A percentile compares a stretch with the other conserved stretches of the same genome.
Evolutionary conservation across 2,888 invertebrate species (phyloP).

Genomic region (Hyalella azteca): DNA sequence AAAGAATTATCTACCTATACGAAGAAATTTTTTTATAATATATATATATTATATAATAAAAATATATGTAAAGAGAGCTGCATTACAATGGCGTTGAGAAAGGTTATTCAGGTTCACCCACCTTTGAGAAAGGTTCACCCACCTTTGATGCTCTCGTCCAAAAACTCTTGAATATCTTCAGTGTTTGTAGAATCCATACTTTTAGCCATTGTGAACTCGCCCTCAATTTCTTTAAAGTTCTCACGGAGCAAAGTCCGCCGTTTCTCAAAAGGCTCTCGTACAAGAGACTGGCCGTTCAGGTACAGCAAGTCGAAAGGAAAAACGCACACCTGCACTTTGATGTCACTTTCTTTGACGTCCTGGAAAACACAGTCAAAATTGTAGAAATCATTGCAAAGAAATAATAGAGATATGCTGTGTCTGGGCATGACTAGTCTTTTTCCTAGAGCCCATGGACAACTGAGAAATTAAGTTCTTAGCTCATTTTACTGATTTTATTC

Average conservation of each 20-base stretch:
- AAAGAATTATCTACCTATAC: no score
- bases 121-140: slow-evolving; percentile 29
- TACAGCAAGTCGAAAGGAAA: slow-evolving; percentile 96
- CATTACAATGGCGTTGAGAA: no score
- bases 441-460: no score
- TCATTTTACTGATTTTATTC: no score
- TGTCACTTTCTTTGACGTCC: slow-evolving; percentile 77
- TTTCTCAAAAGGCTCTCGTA: slow-evolving; percentile 75
- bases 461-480: no score
- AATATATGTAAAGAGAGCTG: no score
- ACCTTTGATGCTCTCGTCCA: slow-evolving; percentile 93
- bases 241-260: slow-evolving; percentile 76
- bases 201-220: slow-evolving; percentile 88
- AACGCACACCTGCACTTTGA: slow-evolving; percentile 89
- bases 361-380: slow-evolving; percentile 60
- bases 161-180: slow-evolving; percentile 91
- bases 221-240: slow-evolving; percentile 71
- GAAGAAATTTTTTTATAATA: no score
- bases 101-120: neutral
- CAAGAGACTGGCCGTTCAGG: slow-evolving; percentile 85
- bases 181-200: slow-evolving; percentile 73
- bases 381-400: neutral
- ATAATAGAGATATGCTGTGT: neutral
- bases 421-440: no score
- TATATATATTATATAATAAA: no score